Base-by-base conservation (phyloP, 2,888 invertebrate genomes). In the Candidula unifasciata region DNA sequence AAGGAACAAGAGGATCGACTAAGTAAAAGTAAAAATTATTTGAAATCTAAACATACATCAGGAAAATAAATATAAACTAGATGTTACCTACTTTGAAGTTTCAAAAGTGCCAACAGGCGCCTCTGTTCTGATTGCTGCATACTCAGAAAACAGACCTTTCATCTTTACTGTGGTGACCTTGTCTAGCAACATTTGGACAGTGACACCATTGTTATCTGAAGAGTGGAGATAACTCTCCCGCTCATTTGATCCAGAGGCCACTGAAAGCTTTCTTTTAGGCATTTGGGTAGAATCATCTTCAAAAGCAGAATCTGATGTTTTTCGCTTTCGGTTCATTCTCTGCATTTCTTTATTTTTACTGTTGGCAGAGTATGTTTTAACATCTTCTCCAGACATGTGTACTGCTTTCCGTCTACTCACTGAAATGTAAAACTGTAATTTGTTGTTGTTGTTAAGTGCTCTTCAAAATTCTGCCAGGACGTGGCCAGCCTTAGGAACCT, bases 91-190 rank as follows among this genome's bases (percentile, higher is more conserved):
- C 96, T 96, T 97, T 92, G 98, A 97, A 92, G 96, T 96, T 90
- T 96, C 96, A 94, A 98, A 98, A 89, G 97, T 96, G 88, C 98
- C 98, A 89, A 96, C 95, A 57, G 97, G 97, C 88, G 97, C 96
- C 90, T 97, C 95, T 89, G 96, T 95, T 91, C 97, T 96, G 88
- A 98, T 97, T 91, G 97, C 97, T 71, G 96, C 95, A 95, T 98
- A 99, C 94, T 98, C 98, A 88, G 96, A 96, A 91, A 96, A 95
- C 86, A 98, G 95, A 21, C 98, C 98, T 88, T 96, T 95, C 77
- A 97, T 95, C 79, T 97, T 96, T 88, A 96, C 95, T 90, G 96
- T 95, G 88, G 96, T 96, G 88, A 97, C 95, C 89, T 96, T 95
- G 87, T 96, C 96, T 88, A 97, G 95, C 92, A 97, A 95, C 94